Percentiles rank a stretch among this genome's conserved stretches.
phyloP scores from a whole-genome alignment of 2,797 vertebrate genomes.

The Bryconaethiops microstoma region DNA sequence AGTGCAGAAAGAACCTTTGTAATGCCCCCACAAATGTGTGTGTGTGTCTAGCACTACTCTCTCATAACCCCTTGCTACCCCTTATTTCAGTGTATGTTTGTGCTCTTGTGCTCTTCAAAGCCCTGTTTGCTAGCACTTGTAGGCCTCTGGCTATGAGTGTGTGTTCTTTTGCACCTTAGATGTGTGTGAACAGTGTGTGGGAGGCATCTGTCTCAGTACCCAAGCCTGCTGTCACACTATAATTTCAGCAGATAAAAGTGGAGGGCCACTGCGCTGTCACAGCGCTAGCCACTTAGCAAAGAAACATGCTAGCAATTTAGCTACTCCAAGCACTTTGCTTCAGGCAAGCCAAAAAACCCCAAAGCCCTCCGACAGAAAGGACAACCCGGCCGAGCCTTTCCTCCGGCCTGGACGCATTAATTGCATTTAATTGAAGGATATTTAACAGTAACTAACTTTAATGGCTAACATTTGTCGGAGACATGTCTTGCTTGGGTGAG shows the following conservation, averaged over 20 bases:
- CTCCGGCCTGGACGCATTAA: constrained; percentile 58
- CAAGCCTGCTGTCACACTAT: constrained; percentile 44
- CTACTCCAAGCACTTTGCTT: constrained; percentile 16
- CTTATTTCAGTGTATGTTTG: constrained; percentile 11
- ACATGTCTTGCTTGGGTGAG: constrained; percentile 36
- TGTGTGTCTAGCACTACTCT: too few species aligned
- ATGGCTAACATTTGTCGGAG: constrained; percentile 67
- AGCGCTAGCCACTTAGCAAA: constrained; percentile 25
- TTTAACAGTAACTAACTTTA: constrained; percentile 65
- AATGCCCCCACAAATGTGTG: too few species aligned
- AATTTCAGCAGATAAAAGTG: constrained; percentile 47
- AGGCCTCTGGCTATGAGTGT: constrained; percentile 17
- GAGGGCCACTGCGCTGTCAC: constrained; percentile 28
- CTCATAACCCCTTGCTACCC: background rate
- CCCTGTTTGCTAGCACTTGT: constrained; percentile 25
- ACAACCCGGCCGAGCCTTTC: constrained; percentile 36
- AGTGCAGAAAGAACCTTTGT: too few species aligned
- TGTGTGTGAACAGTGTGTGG: constrained; percentile 40
- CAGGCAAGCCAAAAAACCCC: constrained; percentile 31
- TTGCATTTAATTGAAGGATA: constrained; percentile 69
- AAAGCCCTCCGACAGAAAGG: constrained; percentile 11
- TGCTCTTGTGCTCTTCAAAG: constrained; percentile 35
- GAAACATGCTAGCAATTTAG: constrained; percentile 36
- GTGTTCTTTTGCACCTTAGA: constrained; percentile 16
- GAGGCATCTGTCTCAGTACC: constrained; percentile 42